These are phyloP conservation scores for Hyposmocoma kahamanoa DNA, from an alignment of 1,140 invertebrate genomes.

Conservation along the genomic window DNA sequence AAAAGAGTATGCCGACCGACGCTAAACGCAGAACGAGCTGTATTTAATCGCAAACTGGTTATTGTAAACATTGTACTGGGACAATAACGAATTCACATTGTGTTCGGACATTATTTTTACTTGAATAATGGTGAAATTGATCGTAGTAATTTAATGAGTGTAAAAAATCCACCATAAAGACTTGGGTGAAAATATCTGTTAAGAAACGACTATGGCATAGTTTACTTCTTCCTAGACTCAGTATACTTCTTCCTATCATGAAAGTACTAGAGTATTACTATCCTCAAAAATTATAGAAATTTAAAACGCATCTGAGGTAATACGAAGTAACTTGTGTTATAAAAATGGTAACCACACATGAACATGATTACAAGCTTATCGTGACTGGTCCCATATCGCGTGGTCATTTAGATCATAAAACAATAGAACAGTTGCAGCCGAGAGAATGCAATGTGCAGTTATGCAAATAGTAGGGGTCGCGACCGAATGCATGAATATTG, in stretches of 20 bases:
- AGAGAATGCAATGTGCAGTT: conserved; percentile 63
- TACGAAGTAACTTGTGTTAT: no score
- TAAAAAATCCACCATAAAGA: conserved; percentile 1
- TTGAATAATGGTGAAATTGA: background rate
- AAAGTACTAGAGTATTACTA: no score
- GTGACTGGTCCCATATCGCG: conserved; percentile 59
- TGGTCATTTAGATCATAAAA: conserved; percentile 72
- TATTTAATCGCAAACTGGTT: conserved; percentile 3
- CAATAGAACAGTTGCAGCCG: conserved; percentile 64
- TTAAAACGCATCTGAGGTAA: no score
- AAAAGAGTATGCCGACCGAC: background rate
- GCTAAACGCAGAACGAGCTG: conserved; percentile 1
- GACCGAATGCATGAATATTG: conserved; percentile 69
- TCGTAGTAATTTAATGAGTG: background rate
- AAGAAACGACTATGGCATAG: background rate
- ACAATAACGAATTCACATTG: background rate
- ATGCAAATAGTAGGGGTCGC: conserved; percentile 67
- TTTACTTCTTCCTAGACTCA: no score
- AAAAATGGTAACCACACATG: background rate
- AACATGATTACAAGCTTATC: conserved; percentile 52
- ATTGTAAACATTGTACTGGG: conserved; percentile 2
- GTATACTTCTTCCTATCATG: no score
- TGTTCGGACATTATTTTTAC: background rate
- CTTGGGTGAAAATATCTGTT: background rate
- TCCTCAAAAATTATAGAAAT: no score